Evolutionary conservation across 1,140 invertebrate species (phyloP), one percentile per base, ranked within the genome.

Genomic region (Panagrolaimus sp.): DNA sequence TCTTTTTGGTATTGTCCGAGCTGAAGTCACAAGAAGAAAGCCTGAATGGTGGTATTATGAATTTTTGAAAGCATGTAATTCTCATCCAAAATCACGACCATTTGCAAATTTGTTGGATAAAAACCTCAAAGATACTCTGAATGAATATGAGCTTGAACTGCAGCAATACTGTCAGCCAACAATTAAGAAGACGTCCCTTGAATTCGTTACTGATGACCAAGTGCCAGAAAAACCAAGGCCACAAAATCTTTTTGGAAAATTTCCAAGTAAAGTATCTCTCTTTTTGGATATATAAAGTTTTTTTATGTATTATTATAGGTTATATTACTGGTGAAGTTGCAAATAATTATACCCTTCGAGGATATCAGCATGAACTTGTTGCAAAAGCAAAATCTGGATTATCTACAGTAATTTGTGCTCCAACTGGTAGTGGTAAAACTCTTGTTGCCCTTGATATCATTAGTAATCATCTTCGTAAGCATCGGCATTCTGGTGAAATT

Each of bases 361-460:
- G 62, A 10, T 80, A 80, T 64, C 78, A 80, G 63, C 71, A 73
- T 43, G 78, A 80, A 46, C 48, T 80, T 10, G 71, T 72, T 12
- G 62, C 55, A 26, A 44, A 64, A 21, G 78, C 80, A 5, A 70
- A 82, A 14, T 63, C 48, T 15, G 80, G 80, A 0, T 68, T 46
- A 62, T 82, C 80, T 24, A 74, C 71, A 26, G 70, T 80, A 2
- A 76, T 80, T 70, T 78, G 78, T 63, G 80, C 80, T 46, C 78
- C 78, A 32, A 80, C 78, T 26, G 78, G 79, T 17, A 69, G 69
- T 21, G 78, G 78, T 32, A 80, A 80, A 46, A 80, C 78, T 0
- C 44, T 80, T 26, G 75, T 82, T 21, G 78, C 78, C 2, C 70
- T 71, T 15, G 70, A 80, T 46, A 76, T 82, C 14, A 80, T 82